Conservation (phyloP, 2,797 vertebrate species). For the Oreochromis grahami region DNA sequence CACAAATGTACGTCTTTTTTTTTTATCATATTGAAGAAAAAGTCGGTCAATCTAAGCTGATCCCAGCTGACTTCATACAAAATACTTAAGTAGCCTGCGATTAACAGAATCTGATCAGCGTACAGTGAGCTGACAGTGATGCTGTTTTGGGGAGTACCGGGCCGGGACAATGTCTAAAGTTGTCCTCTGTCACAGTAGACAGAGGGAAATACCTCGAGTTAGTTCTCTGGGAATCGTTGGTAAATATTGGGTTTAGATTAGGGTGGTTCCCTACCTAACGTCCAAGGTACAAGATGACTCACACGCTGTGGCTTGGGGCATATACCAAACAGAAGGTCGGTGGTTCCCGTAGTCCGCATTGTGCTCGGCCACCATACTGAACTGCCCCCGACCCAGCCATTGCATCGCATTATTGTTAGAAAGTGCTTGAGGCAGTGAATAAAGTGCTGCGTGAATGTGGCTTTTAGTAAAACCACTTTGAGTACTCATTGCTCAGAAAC, state of each 20-base stretch:
- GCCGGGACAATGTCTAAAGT: background rate
- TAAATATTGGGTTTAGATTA: background rate
- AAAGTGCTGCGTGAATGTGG: background rate
- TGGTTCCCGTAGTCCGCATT: rapidly evolving
- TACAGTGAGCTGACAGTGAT: background rate
- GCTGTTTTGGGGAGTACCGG: background rate
- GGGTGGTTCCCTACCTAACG: background rate
- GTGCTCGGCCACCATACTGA: background rate
- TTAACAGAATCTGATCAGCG: background rate
- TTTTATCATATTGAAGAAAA: background rate
- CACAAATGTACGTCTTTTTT: background rate
- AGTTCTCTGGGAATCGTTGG: background rate
- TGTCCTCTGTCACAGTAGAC: background rate
- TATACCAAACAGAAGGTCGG: background rate
- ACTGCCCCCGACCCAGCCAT: rapidly evolving
- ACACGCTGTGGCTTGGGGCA: background rate
- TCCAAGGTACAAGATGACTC: background rate
- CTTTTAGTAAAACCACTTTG: background rate
- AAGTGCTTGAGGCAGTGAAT: background rate
- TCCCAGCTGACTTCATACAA: background rate
- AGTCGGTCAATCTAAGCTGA: background rate
- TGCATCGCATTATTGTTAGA: background rate
- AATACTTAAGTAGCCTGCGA: background rate
- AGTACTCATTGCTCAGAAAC: background rate
- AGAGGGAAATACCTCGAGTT: background rate